These are phyloP conservation scores for Limonius californicus DNA, from an alignment of 1,140 invertebrate species.

Conservation along the genomic window DNA sequence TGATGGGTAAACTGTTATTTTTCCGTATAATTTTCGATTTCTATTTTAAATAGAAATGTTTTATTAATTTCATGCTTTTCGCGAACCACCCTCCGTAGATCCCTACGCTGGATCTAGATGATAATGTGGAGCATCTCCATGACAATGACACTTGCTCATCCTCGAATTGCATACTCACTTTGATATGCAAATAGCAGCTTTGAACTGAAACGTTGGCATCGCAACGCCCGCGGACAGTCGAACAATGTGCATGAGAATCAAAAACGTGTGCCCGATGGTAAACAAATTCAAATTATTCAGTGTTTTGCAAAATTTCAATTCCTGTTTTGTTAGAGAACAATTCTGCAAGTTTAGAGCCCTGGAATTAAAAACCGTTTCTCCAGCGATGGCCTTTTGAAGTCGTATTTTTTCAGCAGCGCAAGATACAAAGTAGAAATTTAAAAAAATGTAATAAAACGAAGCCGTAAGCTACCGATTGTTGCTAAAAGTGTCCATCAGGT, in stretches of 20 bases:
- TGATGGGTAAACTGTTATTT: too few species aligned
- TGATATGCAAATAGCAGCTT: slow-evolving; percentile 9
- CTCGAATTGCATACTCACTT: slow-evolving; percentile 5
- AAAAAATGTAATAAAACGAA: slow-evolving; percentile 3
- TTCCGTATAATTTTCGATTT: too few species aligned
- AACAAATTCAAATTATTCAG: background rate
- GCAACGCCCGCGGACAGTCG: slow-evolving; percentile 2
- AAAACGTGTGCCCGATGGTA: background rate
- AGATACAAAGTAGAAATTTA: slow-evolving; percentile 3
- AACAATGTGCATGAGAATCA: background rate
- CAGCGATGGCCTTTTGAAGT: too few species aligned
- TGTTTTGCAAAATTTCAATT: too few species aligned
- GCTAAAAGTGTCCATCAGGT: slow-evolving; percentile 26
- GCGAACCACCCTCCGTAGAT: too few species aligned
- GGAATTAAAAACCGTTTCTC: too few species aligned
- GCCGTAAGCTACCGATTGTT: slow-evolving; percentile 22
- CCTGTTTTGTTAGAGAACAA: too few species aligned
- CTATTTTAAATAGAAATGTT: too few species aligned
- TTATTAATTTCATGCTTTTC: too few species aligned
- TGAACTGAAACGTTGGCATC: slow-evolving; percentile 4
- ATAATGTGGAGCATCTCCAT: slow-evolving; percentile 11
- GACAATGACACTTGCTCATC: slow-evolving; percentile 8
- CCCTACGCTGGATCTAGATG: background rate
- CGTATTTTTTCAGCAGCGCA: slow-evolving; percentile 21
- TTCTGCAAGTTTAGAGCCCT: too few species aligned